Evolutionary conservation across 2,888 invertebrate species (phyloP).

Genomic region (Acleris holmiana): DNA sequence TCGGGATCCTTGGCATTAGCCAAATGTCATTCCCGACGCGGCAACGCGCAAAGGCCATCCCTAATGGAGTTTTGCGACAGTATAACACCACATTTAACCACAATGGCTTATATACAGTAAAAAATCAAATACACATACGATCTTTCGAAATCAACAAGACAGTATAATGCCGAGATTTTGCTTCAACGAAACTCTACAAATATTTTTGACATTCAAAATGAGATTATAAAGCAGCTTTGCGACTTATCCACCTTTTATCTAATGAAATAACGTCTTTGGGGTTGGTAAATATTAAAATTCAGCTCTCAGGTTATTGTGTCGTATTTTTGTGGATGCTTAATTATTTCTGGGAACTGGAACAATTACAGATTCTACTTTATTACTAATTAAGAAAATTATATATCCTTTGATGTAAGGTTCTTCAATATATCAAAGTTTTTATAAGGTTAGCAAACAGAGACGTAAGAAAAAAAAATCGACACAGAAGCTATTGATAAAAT

Average conservation of each 20-base stretch:
- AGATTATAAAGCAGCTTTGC: constrained; percentile 23
- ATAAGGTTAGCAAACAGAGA: too few species aligned
- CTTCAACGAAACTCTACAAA: constrained; percentile 1
- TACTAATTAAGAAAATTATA: too few species aligned
- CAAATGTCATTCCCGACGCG: constrained; percentile 37
- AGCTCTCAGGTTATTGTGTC: constrained; percentile 2
- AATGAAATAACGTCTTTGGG: constrained; percentile 7
- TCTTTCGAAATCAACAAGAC: background rate
- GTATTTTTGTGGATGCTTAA: background rate
- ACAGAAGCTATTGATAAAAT: too few species aligned
- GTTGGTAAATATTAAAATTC: constrained; percentile 4
- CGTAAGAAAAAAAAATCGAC: too few species aligned
- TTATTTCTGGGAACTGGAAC: too few species aligned
- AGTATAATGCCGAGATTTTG: constrained; percentile 25
- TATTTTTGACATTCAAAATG: constrained; percentile 22
- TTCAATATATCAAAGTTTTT: too few species aligned
- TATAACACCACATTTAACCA: constrained; percentile 40
- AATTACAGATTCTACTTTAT: too few species aligned
- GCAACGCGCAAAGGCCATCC: constrained; percentile 48
- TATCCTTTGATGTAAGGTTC: too few species aligned
- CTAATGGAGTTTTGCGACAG: constrained; percentile 50
- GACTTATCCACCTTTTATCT: constrained; percentile 4
- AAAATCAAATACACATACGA: constrained; percentile 9
- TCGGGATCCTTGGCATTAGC: constrained; percentile 57
- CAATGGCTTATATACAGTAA: constrained; percentile 4